A percentile compares a stretch with the other conserved stretches of the same genome.
Conservation (phyloP, 1,140 invertebrate genomes). For the Ylistrum balloti region DNA sequence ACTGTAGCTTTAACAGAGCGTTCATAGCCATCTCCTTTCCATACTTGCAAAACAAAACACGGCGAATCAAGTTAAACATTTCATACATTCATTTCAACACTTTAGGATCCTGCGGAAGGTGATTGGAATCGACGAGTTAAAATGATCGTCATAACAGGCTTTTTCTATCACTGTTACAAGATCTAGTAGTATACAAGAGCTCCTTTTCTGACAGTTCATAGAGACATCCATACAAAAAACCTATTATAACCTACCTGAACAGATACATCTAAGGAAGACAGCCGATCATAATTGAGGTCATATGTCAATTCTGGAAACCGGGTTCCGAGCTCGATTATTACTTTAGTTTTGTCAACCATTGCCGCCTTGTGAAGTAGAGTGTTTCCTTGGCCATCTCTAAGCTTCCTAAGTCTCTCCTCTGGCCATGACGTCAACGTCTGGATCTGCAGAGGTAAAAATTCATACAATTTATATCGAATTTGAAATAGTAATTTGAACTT, state of each 20-base stretch:
- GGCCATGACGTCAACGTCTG: constrained; percentile 42
- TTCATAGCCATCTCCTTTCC: background rate
- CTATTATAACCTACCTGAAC: constrained; percentile 49
- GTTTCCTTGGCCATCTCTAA: constrained; percentile 44
- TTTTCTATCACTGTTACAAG: too few species aligned
- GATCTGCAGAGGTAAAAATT: background rate
- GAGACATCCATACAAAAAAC: too few species aligned
- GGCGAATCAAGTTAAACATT: too few species aligned
- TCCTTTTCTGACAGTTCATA: too few species aligned
- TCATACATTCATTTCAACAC: too few species aligned
- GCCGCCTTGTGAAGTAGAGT: constrained; percentile 48
- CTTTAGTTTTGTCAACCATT: constrained; percentile 42
- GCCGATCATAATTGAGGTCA: constrained; percentile 48
- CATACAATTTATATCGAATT: too few species aligned
- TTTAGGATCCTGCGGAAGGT: too few species aligned
- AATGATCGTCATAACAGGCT: too few species aligned
- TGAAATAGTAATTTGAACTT: too few species aligned
- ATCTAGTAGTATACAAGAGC: too few species aligned
- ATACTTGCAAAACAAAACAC: too few species aligned
- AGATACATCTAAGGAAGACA: constrained; percentile 44
- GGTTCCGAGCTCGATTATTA: constrained; percentile 10
- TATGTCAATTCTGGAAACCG: constrained; percentile 49
- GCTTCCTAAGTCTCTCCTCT: background rate
- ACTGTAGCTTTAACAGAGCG: background rate
- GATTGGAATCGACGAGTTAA: too few species aligned